Base-by-base conservation (phyloP, 1,140 invertebrate genomes). In the Wiebesia pumilae region DNA sequence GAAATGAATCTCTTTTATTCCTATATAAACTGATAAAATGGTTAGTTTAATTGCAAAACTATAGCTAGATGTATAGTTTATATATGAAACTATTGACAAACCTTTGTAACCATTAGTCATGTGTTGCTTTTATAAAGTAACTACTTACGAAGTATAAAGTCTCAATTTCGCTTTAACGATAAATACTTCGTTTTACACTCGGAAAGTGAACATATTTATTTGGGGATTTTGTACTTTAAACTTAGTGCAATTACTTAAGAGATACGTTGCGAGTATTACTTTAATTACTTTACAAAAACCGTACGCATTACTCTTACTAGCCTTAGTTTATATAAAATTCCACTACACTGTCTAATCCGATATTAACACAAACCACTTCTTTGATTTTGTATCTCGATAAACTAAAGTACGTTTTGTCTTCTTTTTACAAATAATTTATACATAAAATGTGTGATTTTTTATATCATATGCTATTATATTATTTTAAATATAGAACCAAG, bases 121-220 rank as follows among this genome's bases (percentile, higher is more conserved):
- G 67, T 80, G 85, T 87, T 87, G 75, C 85, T 87, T 83, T 87
- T 83, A 87, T 83, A 87, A 87, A 87, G 85, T 87, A 83, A 87
- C 85, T 79, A 80, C 35, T 83, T 86, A 27, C 40, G 54, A 86
- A 78, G 85, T 83, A 83, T 38, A 78, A 86, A 65, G 67, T 86
- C 40, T 67, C 78, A 35, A 35, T 81, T 80, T 58, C 33, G 7
- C n/a, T 62, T 62, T 77, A 35, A 58, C 3, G 27, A 38, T n/a
- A 75, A 24, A 75, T 7, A 43, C 3, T 75, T 75, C 38, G 9
- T 75, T 43, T 27, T n/a, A 43, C 43, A 71, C 65, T 47, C 38
- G 33, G 30, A 62, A 40, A 40, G 19, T 7, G 16, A 12, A 27
- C 9, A 58, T 54, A 51, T 58, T 47, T 67, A 67, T 78, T 84